Conservation (phyloP, 2,113 vertebrate genomes). For the Ardeotis arabs region DNA sequence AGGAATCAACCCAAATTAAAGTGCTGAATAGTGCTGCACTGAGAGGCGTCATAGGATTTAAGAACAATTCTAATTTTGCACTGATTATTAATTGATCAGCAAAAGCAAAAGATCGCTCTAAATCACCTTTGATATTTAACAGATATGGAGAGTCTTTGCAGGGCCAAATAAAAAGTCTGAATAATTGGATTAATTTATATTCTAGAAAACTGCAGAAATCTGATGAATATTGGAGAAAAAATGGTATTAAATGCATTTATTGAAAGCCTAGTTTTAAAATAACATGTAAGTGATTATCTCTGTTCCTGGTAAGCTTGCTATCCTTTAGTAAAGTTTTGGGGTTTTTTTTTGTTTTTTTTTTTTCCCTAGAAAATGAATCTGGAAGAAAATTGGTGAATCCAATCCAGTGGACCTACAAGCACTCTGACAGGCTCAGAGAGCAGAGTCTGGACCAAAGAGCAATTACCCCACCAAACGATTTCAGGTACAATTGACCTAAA, state of each 20-base stretch:
- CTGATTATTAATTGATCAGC: background rate
- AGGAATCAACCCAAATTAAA: background rate
- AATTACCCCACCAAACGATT: constrained; percentile 75
- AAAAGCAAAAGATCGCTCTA: background rate
- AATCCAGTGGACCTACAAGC: constrained; percentile 67
- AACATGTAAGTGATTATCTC: background rate
- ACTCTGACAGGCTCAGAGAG: constrained; percentile 70
- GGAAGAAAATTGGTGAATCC: constrained; percentile 83
- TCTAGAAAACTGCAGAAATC: background rate
- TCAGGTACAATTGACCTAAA: constrained; percentile 83
- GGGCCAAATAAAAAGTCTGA: background rate
- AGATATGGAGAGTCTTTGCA: background rate
- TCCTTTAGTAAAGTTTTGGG: background rate
- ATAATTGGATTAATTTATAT: background rate
- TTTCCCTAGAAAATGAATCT: constrained; percentile 86
- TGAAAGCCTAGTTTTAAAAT: background rate
- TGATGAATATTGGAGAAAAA: too few species aligned
- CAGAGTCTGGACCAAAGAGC: constrained; percentile 81
- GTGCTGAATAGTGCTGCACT: background rate
- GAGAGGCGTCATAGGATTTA: background rate
- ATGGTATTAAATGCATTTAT: background rate
- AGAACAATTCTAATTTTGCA: background rate
- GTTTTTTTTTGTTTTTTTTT: constrained; percentile 8
- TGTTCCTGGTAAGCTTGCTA: background rate
- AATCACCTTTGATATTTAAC: background rate